phyloP scores from a whole-genome alignment of 2,888 invertebrate genomes.

The Sycophila texana region DNA sequence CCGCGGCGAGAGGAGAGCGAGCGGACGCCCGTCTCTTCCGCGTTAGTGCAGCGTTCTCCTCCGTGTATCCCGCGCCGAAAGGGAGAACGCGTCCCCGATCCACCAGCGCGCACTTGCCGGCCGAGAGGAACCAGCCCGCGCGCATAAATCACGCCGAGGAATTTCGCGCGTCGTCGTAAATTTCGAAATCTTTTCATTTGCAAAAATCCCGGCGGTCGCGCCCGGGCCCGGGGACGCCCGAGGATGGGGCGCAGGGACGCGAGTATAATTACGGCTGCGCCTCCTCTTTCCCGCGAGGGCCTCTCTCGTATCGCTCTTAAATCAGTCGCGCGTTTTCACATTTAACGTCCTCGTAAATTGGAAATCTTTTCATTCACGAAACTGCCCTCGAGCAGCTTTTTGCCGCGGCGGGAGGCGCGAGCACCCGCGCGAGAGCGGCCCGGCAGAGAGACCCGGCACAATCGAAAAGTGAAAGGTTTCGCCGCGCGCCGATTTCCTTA shows the following conservation, averaged over 20 bases:
- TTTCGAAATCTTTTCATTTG: constrained; percentile 36
- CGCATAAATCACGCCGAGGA: constrained; percentile 30
- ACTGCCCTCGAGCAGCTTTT: constrained; percentile 45
- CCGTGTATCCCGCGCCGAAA: too few species aligned
- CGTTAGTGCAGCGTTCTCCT: not conserved
- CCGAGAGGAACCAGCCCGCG: constrained; percentile 6
- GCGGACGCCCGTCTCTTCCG: constrained; percentile 19
- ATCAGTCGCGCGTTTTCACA: constrained; percentile 45
- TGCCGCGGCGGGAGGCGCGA: not conserved
- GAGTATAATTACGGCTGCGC: not conserved
- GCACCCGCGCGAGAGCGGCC: not conserved
- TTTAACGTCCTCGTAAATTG: constrained; percentile 50
- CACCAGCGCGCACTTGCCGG: too few species aligned
- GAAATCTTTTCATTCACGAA: constrained; percentile 50
- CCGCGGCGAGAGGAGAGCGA: constrained; percentile 3
- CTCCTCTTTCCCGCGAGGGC: not conserved
- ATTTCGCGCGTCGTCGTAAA: constrained; percentile 36
- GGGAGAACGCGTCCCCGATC: not conserved
- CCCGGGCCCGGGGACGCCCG: not conserved
- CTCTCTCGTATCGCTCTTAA: constrained; percentile 41
- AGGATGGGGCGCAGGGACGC: not conserved
- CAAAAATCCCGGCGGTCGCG: constrained; percentile 31
- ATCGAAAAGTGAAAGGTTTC: constrained; percentile 54
- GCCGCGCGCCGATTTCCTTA: constrained; percentile 43
- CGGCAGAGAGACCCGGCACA: not conserved